Conservation (phyloP, 2,113 vertebrate genomes). For the Gallinago paraguaiae region DNA sequence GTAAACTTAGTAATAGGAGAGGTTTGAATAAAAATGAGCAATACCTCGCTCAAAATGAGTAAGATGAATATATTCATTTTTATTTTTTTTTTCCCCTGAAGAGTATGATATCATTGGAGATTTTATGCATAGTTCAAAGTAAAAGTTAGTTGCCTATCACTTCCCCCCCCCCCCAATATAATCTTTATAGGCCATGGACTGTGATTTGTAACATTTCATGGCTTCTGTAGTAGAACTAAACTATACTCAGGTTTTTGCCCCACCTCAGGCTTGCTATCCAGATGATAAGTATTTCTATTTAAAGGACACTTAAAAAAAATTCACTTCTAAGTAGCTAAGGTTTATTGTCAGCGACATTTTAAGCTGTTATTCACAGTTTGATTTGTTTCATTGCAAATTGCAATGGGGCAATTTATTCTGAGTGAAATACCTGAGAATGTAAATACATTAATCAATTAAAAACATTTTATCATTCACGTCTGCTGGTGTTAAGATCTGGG, state of each 20-base stretch:
- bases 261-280: background rate
- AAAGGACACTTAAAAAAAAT: background rate
- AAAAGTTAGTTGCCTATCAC: background rate
- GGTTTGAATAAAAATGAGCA: background rate
- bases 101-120: background rate
- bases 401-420: background rate
- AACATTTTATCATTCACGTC: fast-evolving
- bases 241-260: background rate
- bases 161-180: background rate
- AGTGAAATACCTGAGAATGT: background rate
- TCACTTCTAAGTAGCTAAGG: background rate
- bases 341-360: background rate
- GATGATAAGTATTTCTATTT: background rate
- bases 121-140: background rate
- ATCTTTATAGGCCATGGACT: background rate
- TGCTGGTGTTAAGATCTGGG: background rate
- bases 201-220: background rate
- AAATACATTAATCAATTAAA: background rate
- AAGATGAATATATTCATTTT: background rate
- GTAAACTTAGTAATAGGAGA: background rate
- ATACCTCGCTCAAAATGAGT: background rate
- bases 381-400: background rate
- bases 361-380: background rate
- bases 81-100: background rate
- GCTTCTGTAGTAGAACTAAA: background rate